phyloP scores from a whole-genome alignment of 2,888 invertebrate genomes.

The Metalampra italica region DNA sequence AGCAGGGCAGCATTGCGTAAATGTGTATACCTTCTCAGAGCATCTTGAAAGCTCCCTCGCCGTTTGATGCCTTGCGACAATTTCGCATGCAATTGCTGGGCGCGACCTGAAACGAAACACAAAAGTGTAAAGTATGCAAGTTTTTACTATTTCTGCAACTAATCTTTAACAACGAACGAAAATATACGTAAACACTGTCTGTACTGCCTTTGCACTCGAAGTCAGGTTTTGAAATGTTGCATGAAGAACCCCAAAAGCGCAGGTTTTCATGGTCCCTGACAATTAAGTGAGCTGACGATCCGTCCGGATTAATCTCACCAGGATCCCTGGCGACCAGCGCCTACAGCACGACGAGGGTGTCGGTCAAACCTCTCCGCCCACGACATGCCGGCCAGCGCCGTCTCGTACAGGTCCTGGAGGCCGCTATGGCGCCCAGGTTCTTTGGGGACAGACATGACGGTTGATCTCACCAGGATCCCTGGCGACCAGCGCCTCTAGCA shows the following conservation, averaged over 20 bases:
- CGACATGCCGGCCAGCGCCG: conserved; percentile 85
- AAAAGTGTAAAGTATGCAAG: too few relatives aligned
- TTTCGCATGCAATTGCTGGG: conserved; percentile 95
- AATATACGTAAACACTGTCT: too few relatives aligned
- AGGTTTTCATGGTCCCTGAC: too few relatives aligned
- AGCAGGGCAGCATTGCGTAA: too few relatives aligned
- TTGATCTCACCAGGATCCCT: conserved; percentile 87
- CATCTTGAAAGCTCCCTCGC: conserved; percentile 89
- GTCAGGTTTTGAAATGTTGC: too few relatives aligned
- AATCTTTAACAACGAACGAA: too few relatives aligned
- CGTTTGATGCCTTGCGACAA: conserved; percentile 94
- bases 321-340: conserved; percentile 92
- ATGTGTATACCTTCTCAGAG: conserved; percentile 73
- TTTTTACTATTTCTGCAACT: too few relatives aligned
- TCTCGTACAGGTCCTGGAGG: conserved; percentile 84
- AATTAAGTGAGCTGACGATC: too few relatives aligned
- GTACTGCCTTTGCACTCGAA: too few relatives aligned
- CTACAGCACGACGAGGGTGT: conserved; percentile 85
- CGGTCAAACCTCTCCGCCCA: conserved; percentile 94
- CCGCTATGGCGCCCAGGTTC: conserved; percentile 33
- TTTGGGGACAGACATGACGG: conserved; percentile 21
- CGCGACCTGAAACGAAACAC: conserved; percentile 80
- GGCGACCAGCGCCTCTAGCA: conserved; percentile 86
- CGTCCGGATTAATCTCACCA: too few relatives aligned
- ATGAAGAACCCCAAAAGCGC: too few relatives aligned